Evolutionary conservation across 2,797 vertebrate genomes (phyloP), one percentile per base, ranked within the genome.

Genomic region (Chelon labrosus): DNA sequence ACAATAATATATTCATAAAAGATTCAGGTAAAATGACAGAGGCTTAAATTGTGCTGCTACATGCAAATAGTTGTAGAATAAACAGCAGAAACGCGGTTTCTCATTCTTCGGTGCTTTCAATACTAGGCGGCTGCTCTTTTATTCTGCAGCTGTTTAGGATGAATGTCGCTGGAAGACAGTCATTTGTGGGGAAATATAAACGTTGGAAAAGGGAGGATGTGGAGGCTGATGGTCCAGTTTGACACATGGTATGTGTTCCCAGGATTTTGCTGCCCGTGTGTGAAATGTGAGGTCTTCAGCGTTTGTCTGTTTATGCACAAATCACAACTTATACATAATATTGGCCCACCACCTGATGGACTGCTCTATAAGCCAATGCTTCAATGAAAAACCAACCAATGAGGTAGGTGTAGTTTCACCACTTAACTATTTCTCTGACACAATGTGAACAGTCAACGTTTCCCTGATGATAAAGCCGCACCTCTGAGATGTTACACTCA

Each of bases 131-230:
- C 25, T 20, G 31, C 42, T 47, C 50, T 60, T 62, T 79, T 61
- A 42, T 46, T 72, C 16, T 0, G 5, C 67, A 53, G 37, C 22
- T 59, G 61, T 56, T 19, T 7, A 53, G 16, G 46, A 19, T n/a
- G 3, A 49, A n/a, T 3, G 2, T 10, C n/a, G n/a, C n/a, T 19
- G 46, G 17, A 54, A 47, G 25, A 61, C 13, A 38, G 12, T n/a
- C 20, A 39, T 61, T 57, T 66, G 70, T 73, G 27, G 54, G 13
- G 14, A 22, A 57, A 68, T 10, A n/a, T 51, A 47, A 59, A 55
- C 66, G 12, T 9, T 7, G 20, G 12, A 58, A 31, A 42, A 63
- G 53, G 44, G 44, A 46, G 16, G 14, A 60, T 5, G 12, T 50
- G 41, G 54, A 61, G 38, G 13, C 46, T 5, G 14, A 61, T 49